These are phyloP conservation scores for Tholera decimalis DNA, from an alignment of 2,888 invertebrate genomes.

Conservation along the genomic window DNA sequence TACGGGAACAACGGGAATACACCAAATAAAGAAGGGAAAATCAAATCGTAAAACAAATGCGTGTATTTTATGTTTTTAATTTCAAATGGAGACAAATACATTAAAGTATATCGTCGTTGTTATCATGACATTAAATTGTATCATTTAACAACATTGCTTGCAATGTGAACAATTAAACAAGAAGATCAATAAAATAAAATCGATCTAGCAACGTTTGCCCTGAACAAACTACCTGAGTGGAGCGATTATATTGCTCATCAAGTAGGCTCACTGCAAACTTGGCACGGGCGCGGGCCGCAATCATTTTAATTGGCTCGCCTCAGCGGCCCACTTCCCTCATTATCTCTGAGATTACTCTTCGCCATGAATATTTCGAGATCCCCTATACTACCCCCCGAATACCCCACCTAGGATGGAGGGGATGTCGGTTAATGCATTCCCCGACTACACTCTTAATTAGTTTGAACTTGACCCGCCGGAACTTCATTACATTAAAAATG, in stretches of 20 bases:
- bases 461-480: conserved; percentile 67
- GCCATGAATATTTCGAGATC: conserved; percentile 67
- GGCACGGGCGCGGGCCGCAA: conserved; percentile 59
- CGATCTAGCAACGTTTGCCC: conserved; percentile 40
- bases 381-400: conserved; percentile 6
- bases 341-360: conserved; percentile 68
- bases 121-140: not conserved
- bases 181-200: conserved; percentile 39
- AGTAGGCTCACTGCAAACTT: conserved; percentile 55
- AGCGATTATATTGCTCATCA: conserved; percentile 63
- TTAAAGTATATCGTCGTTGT: no score
- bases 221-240: conserved; percentile 59
- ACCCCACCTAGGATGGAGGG: not conserved
- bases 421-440: conserved; percentile 58
- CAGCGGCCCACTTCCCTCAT: conserved; percentile 67
- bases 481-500: conserved; percentile 63
- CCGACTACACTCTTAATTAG: conserved; percentile 68
- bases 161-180: conserved; percentile 1
- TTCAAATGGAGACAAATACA: no score
- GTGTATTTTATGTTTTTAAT: no score
- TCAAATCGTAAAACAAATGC: no score
- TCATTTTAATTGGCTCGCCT: conserved; percentile 72
- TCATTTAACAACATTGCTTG: not conserved
- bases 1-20: no score
- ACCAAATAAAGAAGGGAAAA: no score